Conservation (phyloP, 2,888 invertebrate species). For the Ophion slaviceki region DNA sequence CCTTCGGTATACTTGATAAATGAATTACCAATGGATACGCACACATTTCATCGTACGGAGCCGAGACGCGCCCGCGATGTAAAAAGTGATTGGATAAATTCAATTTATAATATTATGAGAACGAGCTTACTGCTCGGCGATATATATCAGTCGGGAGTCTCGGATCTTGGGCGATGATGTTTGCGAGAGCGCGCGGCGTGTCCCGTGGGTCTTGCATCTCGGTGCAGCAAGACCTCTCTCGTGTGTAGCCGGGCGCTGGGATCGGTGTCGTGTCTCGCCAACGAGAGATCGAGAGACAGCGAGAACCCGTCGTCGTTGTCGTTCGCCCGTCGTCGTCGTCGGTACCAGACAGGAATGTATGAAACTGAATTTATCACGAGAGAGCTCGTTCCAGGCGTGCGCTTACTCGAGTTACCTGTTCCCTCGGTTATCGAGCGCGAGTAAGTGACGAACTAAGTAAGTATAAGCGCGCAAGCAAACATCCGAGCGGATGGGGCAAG, state of each 20-base stretch:
- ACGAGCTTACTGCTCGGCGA: slow-evolving; percentile 25
- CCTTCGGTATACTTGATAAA: slow-evolving; percentile 60
- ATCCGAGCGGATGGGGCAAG: slow-evolving; percentile 45
- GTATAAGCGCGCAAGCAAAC: slow-evolving; percentile 48
- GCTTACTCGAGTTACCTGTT: slow-evolving; percentile 61
- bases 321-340: slow-evolving; percentile 70
- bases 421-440: slow-evolving; percentile 47
- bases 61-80: slow-evolving; percentile 32
- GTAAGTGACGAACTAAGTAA: slow-evolving; percentile 58
- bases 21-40: slow-evolving; percentile 53
- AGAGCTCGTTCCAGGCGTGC: slow-evolving; percentile 62
- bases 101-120: slow-evolving; percentile 57
- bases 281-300: slow-evolving; percentile 68
- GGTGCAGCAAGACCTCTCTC: slow-evolving; percentile 47
- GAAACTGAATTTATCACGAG: slow-evolving; percentile 79
- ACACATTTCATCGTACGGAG: slow-evolving; percentile 28
- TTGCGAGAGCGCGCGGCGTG: slow-evolving; percentile 50
- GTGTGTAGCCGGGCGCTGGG: slow-evolving; percentile 52
- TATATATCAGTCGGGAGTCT: slow-evolving; percentile 26
- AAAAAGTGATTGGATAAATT: slow-evolving; percentile 61
- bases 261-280: slow-evolving; percentile 63
- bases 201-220: slow-evolving; percentile 62
- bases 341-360: slow-evolving; percentile 78
- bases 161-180: slow-evolving; percentile 38
- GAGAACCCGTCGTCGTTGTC: slow-evolving; percentile 68